Base-by-base conservation (phyloP, 2,888 invertebrate species). In the Scaptomyza tumidula region DNA sequence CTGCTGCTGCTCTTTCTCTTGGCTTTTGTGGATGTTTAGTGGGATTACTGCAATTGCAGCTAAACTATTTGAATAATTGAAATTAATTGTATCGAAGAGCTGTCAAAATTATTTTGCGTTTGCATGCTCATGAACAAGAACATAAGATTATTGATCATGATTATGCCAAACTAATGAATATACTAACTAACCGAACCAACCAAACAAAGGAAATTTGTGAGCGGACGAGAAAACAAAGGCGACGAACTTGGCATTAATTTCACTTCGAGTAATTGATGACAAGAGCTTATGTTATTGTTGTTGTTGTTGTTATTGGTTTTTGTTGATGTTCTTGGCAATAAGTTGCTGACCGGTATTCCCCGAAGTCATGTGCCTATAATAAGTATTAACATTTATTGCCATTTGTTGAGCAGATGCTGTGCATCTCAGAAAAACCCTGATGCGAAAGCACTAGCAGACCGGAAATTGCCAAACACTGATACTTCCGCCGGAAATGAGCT, bases 391-490 rank as follows among this genome's bases (percentile, higher is more conserved):
- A 89, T 89, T 89, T 89, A 89, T 82, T 87, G 89, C 75, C 16
- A 7, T 54, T 56, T 71, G 61, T 50, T 54, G 54, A 62, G 60
- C 53, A 64, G 70, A 77, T 73, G 72, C 65, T 52, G 45, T 49
- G 75, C 62, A 59, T 62, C 58, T 61, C 55, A 54, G 10, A 35
- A 5, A 13, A 41, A 39, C 14, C 10, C 53, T 41, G 43, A 61
- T 59, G 65, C 65, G 62, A 52, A 46, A 48, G 69, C 73, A 63
- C 56, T 52, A 53, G 59, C 64, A 64, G 56, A 62, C 89, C 86
- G 86, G 86, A 86, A 89, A 86, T 86, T 89, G 81, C 84, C 81
- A 71, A 89, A 86, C 74, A 72, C 86, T 86, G 89, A 86, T 80
- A 75, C 89, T 75, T 86, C 86, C 86, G 75, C 76, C 89, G 86